phyloP scores from a whole-genome alignment of 2,113 vertebrate genomes.

The Lethenteron camtschaticum region DNA sequence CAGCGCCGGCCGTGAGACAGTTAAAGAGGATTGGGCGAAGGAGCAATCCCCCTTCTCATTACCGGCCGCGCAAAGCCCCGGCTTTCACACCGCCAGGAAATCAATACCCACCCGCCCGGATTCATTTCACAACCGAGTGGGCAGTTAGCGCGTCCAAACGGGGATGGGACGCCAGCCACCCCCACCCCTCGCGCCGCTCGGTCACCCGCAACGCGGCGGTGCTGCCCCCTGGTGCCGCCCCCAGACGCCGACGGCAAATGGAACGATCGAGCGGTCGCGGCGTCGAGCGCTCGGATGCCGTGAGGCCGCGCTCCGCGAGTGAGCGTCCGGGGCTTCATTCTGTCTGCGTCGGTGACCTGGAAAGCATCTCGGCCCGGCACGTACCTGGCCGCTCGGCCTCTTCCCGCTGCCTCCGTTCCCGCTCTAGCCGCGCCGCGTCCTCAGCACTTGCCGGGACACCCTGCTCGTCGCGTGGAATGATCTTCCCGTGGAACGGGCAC shows the following conservation, averaged over 20 bases:
- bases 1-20: too few relatives aligned
- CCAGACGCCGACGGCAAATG: not conserved
- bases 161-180: not conserved
- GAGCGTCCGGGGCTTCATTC: too few relatives aligned
- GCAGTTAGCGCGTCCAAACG: conserved; percentile 1
- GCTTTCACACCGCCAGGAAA: conserved; percentile 4
- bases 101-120: conserved; percentile 6
- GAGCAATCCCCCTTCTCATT: conserved; percentile 6
- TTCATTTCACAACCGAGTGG: conserved; percentile 3
- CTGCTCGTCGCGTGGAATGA: conserved; percentile 45
- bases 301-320: too few relatives aligned
- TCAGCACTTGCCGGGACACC: conserved; percentile 39
- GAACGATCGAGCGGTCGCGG: not conserved
- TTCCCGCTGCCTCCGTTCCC: conserved; percentile 22
- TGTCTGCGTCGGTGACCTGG: too few relatives aligned
- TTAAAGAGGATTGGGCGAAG: conserved; percentile 2
- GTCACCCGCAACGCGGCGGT: not conserved
- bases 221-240: not conserved
- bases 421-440: conserved; percentile 28
- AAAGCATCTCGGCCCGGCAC: conserved; percentile 9
- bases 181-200: not conserved
- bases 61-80: conserved; percentile 5
- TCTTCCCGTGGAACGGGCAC: conserved; percentile 83
- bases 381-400: conserved; percentile 35
- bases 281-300: not conserved